Conservation (phyloP, 2,797 vertebrate species). For the Petrocephalus sullivani region DNA sequence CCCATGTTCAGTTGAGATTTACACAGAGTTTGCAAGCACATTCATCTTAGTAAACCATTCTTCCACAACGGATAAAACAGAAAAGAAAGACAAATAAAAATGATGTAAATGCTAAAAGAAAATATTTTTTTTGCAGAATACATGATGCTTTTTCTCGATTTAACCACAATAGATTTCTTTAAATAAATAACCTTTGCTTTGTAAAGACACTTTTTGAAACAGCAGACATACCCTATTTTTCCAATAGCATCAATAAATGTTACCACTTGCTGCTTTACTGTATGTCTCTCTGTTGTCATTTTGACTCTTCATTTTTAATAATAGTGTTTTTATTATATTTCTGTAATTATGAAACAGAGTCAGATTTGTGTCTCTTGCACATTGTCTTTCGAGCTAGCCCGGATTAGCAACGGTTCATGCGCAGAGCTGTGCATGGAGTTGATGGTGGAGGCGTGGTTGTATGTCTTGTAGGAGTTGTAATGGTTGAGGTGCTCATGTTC, state of each 20-base stretch:
- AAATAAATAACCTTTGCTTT: conserved; percentile 99
- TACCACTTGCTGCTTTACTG: conserved; percentile 57
- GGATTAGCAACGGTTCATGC: conserved; percentile 99
- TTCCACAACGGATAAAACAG: conserved; percentile 47
- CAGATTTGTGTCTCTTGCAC: conserved; percentile 99
- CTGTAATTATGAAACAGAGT: conserved; percentile 65
- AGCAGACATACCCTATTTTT: conserved; percentile 93
- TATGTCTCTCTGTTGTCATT: conserved; percentile 41
- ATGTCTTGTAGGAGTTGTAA: conserved; percentile 97
- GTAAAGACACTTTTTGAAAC: conserved; percentile 99
- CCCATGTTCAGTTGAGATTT: conserved; percentile 58
- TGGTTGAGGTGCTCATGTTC: conserved; percentile 99
- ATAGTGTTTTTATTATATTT: conserved; percentile 49
- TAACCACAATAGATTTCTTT: conserved; percentile 97
- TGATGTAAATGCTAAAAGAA: conserved; percentile 76
- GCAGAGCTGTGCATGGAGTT: conserved; percentile 99
- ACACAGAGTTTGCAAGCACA: conserved; percentile 75
- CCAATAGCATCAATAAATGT: conserved; percentile 85
- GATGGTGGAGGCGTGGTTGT: conserved; percentile 97
- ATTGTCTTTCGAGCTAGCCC: conserved; percentile 99
- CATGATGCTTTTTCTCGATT: conserved; percentile 87
- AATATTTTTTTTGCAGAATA: conserved; percentile 80
- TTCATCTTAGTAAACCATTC: conserved; percentile 72
- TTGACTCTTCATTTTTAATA: conserved; percentile 47
- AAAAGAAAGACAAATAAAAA: conserved; percentile 49